A percentile compares a stretch with the other conserved stretches of the same genome.
phyloP scores from a whole-genome alignment of 2,113 vertebrate genomes.

The Symphodus melops region DNA sequence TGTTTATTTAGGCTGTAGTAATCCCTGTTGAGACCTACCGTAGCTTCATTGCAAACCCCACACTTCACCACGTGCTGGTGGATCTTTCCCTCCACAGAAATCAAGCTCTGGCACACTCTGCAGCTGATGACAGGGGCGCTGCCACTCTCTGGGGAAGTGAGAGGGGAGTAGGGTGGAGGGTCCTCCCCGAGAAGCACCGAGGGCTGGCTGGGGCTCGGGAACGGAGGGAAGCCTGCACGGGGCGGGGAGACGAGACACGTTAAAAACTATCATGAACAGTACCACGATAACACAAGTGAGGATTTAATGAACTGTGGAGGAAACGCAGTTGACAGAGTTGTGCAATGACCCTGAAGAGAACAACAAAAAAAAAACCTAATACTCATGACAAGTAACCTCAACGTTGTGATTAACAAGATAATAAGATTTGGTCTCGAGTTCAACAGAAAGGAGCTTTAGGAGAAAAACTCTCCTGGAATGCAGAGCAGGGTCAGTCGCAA shows the following conservation, averaged over 20 bases:
- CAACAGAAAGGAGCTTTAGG: constrained; percentile 76
- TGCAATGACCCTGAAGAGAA: constrained; percentile 10
- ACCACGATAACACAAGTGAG: constrained; percentile 6
- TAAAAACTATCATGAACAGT: not conserved
- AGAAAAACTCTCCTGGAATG: constrained; percentile 74
- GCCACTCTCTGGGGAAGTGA: constrained; percentile 92
- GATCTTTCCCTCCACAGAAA: constrained; percentile 95
- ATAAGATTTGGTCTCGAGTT: constrained; percentile 79
- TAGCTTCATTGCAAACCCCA: constrained; percentile 94
- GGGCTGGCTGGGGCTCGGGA: constrained; percentile 85
- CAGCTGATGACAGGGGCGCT: constrained; percentile 91
- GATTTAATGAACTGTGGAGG: constrained; percentile 28
- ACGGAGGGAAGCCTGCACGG: constrained; percentile 85
- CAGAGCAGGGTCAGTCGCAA: constrained; percentile 22
- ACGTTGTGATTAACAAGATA: constrained; percentile 67
- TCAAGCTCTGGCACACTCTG: constrained; percentile 92
- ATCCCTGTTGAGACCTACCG: constrained; percentile 77
- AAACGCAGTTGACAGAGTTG: constrained; percentile 26
- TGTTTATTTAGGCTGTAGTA: not conserved
- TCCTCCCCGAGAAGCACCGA: constrained; percentile 90
- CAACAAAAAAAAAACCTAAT: constrained; percentile 34
- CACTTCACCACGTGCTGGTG: constrained; percentile 96
- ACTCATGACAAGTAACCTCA: constrained; percentile 59
- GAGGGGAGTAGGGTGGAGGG: constrained; percentile 91
- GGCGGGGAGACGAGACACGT: not conserved